These are phyloP conservation scores for Axis porcinus DNA, from an alignment of 2,113 vertebrate genomes.

Conservation along the genomic window DNA sequence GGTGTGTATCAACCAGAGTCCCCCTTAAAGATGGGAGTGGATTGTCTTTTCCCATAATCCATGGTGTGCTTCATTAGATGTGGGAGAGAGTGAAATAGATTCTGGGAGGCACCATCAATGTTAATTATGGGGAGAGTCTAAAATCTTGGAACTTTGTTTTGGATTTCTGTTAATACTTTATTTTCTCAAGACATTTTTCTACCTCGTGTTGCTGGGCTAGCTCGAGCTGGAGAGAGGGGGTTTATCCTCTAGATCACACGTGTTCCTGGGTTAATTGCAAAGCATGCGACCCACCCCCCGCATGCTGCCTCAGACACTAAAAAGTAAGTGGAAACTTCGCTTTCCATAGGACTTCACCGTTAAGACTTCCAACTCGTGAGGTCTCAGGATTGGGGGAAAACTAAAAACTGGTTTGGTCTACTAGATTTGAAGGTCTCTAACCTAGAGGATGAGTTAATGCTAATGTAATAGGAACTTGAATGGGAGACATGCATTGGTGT, in stretches of 20 bases:
- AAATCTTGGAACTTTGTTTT: not conserved
- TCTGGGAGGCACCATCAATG: not conserved
- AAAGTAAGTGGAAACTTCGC: not conserved
- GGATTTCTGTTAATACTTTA: not conserved
- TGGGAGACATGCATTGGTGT: not conserved
- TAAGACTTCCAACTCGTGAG: not conserved
- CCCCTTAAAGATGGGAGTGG: not conserved
- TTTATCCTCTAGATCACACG: not conserved
- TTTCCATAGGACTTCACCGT: not conserved
- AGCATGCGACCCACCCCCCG: not conserved
- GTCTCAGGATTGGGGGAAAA: slow-evolving; percentile 9
- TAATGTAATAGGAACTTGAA: not conserved
- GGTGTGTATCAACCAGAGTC: not conserved
- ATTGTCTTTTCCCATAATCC: not conserved
- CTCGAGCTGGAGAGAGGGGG: not conserved
- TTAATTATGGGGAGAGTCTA: not conserved
- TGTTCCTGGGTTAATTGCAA: not conserved
- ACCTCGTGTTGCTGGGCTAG: not conserved
- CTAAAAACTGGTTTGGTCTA: not conserved
- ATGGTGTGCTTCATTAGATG: not conserved
- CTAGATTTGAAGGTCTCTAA: not conserved
- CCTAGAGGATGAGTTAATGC: not conserved
- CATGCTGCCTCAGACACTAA: not conserved
- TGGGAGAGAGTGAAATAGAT: not conserved
- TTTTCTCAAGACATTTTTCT: slow-evolving; percentile 6